phyloP scores from a whole-genome alignment of 2,113 vertebrate genomes.

The Ahaetulla prasina region DNA sequence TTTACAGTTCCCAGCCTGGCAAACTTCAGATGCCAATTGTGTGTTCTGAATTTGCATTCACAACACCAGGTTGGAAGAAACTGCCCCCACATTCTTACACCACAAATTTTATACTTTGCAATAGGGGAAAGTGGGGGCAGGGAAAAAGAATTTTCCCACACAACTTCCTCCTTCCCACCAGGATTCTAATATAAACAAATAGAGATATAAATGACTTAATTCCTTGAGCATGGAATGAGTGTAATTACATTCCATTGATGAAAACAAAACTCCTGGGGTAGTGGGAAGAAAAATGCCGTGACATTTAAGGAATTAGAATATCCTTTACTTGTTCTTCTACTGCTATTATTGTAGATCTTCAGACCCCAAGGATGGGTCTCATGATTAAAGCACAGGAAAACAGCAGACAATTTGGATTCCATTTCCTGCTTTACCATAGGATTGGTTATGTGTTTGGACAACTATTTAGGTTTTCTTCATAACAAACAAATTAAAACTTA shows the following conservation, averaged over 20 bases:
- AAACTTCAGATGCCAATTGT: neutral
- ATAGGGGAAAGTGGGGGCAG: neutral
- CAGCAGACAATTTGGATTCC: constrained; percentile 20
- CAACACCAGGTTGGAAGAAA: neutral
- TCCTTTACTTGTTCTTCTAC: constrained; percentile 23
- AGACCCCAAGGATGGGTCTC: constrained; percentile 19
- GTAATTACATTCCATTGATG: constrained; percentile 54
- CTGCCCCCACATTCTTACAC: neutral
- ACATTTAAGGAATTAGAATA: constrained; percentile 30
- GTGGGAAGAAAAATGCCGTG: constrained; percentile 20
- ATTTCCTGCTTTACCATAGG: constrained; percentile 12
- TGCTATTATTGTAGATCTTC: constrained; percentile 20
- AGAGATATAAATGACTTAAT: constrained; percentile 54
- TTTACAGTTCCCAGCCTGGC: neutral
- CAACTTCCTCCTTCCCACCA: constrained; percentile 59
- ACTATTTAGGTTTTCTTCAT: neutral
- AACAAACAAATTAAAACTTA: neutral
- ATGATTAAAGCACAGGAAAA: neutral
- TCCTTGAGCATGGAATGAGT: constrained; percentile 36
- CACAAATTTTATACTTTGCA: neutral
- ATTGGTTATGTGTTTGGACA: neutral
- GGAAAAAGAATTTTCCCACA: constrained; percentile 58
- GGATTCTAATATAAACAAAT: constrained; percentile 59
- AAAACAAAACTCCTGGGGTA: constrained; percentile 34
- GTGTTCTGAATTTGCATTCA: neutral